phyloP scores from a whole-genome alignment of 2,888 invertebrate genomes.

The Cremastinae sp. region DNA sequence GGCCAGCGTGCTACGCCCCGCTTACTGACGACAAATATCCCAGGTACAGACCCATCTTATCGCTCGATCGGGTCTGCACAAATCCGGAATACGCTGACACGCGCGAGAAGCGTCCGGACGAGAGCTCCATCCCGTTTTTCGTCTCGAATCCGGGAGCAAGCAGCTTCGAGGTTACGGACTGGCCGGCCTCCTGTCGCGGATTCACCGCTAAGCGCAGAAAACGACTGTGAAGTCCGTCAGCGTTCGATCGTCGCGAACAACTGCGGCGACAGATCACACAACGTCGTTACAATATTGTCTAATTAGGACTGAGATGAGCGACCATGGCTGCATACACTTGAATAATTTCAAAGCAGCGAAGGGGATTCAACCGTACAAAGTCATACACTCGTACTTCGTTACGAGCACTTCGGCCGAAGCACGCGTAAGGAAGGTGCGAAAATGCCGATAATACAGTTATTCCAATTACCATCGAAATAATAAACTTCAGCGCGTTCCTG shows the following conservation, averaged over 20 bases:
- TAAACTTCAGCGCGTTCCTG: not conserved
- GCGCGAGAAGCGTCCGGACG: slow-evolving; percentile 6
- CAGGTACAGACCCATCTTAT: slow-evolving; percentile 27
- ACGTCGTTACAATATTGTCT: slow-evolving; percentile 52
- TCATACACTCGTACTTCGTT: slow-evolving; percentile 93
- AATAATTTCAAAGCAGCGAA: slow-evolving; percentile 89
- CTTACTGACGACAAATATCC: slow-evolving; percentile 60
- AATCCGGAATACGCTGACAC: not conserved
- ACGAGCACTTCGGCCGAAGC: slow-evolving; percentile 90
- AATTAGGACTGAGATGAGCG: slow-evolving; percentile 82
- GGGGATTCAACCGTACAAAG: slow-evolving; percentile 87
- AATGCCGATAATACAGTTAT: slow-evolving; percentile 40
- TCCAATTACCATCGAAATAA: not conserved
- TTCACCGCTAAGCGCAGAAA: slow-evolving; percentile 21
- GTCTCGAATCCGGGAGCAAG: slow-evolving; percentile 8
- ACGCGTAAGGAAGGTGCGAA: slow-evolving; percentile 89
- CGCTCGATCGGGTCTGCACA: not conserved
- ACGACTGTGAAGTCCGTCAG: slow-evolving; percentile 44
- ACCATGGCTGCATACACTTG: slow-evolving; percentile 89
- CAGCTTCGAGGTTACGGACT: slow-evolving; percentile 48
- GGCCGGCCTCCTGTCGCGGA: slow-evolving; percentile 36
- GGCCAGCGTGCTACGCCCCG: slow-evolving; percentile 75
- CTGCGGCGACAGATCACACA: not conserved
- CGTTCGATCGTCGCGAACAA: slow-evolving; percentile 3
- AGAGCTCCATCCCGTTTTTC: not conserved